Conservation (phyloP, 2,113 vertebrate species). For the Oreochromis aureus region DNA sequence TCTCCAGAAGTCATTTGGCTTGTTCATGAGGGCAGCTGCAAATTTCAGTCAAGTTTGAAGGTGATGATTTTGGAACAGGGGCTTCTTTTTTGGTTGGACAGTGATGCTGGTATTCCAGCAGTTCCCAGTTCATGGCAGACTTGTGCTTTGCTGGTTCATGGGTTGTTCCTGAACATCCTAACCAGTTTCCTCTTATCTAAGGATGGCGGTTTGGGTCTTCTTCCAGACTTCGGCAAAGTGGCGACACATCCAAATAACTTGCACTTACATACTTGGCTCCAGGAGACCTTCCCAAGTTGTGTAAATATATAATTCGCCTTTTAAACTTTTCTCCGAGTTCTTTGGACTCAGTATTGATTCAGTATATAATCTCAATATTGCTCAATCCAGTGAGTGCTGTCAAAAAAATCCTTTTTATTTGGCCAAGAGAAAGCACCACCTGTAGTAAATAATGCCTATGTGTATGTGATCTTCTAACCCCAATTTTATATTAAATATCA, state of each 20-base stretch:
- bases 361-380: neutral
- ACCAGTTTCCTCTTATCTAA: neutral
- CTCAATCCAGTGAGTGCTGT: neutral
- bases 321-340: fast-evolving
- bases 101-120: neutral
- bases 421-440: neutral
- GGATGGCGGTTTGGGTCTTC: fast-evolving
- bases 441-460: neutral
- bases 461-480: neutral
- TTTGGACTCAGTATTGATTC: neutral
- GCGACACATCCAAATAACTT: neutral
- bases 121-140: neutral
- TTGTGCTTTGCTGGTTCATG: neutral
- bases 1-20: neutral
- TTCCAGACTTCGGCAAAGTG: neutral
- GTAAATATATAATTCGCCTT: neutral
- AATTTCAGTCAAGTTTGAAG: neutral
- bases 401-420: neutral
- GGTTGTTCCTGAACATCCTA: neutral
- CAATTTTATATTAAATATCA: neutral
- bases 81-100: neutral
- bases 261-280: neutral
- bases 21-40: neutral
- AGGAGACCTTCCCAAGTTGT: neutral
- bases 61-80: neutral